phyloP scores from a whole-genome alignment of 2,888 invertebrate species.

The Brachylomia viminalis region DNA sequence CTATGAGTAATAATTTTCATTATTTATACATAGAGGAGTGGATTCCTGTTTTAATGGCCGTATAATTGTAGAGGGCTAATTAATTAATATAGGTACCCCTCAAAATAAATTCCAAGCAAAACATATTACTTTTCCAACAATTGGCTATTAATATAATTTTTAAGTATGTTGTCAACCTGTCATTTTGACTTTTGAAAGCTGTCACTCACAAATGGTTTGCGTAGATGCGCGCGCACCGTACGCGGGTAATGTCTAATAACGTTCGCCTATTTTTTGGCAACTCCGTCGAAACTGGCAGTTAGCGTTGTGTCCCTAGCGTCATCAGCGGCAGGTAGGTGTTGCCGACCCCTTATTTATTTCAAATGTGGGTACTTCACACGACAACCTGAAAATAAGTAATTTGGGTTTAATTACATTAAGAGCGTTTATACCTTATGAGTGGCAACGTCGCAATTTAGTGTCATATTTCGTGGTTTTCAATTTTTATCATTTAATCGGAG shows the following conservation, averaged over 20 bases:
- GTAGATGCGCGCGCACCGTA: constrained; percentile 35
- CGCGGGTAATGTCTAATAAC: constrained; percentile 49
- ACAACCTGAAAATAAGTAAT: constrained; percentile 13
- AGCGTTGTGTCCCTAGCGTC: constrained; percentile 44
- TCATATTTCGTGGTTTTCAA: too few relatives aligned
- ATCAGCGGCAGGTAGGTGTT: constrained; percentile 39
- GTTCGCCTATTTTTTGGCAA: constrained; percentile 58
- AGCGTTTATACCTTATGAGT: too few relatives aligned
- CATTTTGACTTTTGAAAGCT: constrained; percentile 48
- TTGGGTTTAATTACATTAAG: background rate
- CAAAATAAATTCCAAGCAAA: constrained; percentile 26
- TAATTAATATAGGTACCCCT: constrained; percentile 32
- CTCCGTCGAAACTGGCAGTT: constrained; percentile 48
- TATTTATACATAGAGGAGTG: constrained; percentile 24
- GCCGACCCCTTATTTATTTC: constrained; percentile 49
- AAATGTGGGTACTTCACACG: constrained; percentile 6
- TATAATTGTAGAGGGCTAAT: constrained; percentile 39
- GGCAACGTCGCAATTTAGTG: too few relatives aligned
- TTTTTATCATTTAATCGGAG: too few relatives aligned
- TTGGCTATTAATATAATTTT: constrained; percentile 19
- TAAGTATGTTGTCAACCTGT: constrained; percentile 37
- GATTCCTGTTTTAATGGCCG: constrained; percentile 37
- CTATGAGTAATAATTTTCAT: constrained; percentile 28
- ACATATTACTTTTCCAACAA: constrained; percentile 34
- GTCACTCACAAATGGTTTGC: constrained; percentile 48